These are phyloP conservation scores for Poeciliopsis presidionis DNA, from an alignment of 2,797 vertebrate genomes.

Conservation along the genomic window DNA sequence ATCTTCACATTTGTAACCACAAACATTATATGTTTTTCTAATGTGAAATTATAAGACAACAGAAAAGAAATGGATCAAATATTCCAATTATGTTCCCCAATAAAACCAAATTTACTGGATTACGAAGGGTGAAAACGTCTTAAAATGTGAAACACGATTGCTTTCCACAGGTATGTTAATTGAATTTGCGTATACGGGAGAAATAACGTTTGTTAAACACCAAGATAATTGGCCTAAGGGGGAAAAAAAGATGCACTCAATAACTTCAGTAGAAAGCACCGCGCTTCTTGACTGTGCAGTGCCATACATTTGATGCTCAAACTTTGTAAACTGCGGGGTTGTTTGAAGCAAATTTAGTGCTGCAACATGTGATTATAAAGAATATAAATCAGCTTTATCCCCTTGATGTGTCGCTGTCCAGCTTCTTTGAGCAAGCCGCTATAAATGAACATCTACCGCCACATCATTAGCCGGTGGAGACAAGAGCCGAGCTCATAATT, in stretches of 20 bases:
- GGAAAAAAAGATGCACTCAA: constrained; percentile 49
- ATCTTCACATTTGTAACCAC: constrained; percentile 4
- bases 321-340: constrained; percentile 6
- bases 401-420: constrained; percentile 21
- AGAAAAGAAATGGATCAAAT: no score
- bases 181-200: constrained; percentile 38
- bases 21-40: neutral
- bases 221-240: constrained; percentile 62
- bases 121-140: neutral
- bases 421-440: constrained; percentile 33
- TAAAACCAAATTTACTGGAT: no score
- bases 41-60: no score
- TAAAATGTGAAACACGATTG: constrained; percentile 45
- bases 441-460: constrained; percentile 34
- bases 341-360: constrained; percentile 42
- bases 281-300: constrained; percentile 30
- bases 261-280: constrained; percentile 42
- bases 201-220: constrained; percentile 62
- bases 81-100: no score
- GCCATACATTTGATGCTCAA: constrained; percentile 50
- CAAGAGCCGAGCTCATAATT: constrained; percentile 40
- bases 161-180: constrained; percentile 59
- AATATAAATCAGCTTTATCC: constrained; percentile 46
- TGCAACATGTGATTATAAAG: constrained; percentile 27
- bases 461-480: constrained; percentile 50